Percentiles rank a stretch among this genome's conserved stretches.
Evolutionary conservation across 2,113 vertebrate species (phyloP).

Genomic region (Melanocharis versteri): DNA sequence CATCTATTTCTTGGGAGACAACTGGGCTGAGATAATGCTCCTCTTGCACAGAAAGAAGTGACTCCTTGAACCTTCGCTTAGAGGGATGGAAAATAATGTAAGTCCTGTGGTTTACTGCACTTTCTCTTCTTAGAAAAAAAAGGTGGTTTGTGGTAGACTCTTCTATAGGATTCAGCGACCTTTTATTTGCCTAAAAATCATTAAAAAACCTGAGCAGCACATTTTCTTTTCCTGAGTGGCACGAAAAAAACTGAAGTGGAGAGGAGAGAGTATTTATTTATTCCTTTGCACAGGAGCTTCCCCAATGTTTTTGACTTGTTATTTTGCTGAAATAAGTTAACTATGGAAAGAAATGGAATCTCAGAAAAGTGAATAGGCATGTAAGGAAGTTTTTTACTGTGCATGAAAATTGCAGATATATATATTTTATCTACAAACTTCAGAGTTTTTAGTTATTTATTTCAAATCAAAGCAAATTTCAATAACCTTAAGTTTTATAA

Average conservation of each 20-base stretch:
- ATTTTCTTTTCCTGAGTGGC: not conserved
- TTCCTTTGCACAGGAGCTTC: not conserved
- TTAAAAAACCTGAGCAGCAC: not conserved
- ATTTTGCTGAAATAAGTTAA: not conserved
- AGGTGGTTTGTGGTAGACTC: not conserved
- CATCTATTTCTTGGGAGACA: not conserved
- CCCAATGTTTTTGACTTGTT: not conserved
- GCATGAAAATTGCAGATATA: not conserved
- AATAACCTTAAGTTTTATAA: not conserved
- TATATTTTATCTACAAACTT: not conserved
- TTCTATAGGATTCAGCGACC: not conserved
- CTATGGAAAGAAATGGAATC: not conserved
- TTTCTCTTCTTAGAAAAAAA: not conserved
- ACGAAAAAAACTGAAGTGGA: not conserved
- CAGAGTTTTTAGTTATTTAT: not conserved
- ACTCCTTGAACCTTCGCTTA: conserved; percentile 1
- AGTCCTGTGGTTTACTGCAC: conserved; percentile 35
- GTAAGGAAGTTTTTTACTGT: not conserved
- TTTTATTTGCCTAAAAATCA: not conserved
- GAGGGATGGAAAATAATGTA: conserved; percentile 38
- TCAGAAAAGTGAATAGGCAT: not conserved
- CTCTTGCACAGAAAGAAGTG: not conserved
- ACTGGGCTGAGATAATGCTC: not conserved
- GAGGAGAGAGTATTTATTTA: not conserved
- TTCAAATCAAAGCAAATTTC: not conserved